Conservation (phyloP, 1,140 invertebrate genomes). For the Nomia melanderi region DNA sequence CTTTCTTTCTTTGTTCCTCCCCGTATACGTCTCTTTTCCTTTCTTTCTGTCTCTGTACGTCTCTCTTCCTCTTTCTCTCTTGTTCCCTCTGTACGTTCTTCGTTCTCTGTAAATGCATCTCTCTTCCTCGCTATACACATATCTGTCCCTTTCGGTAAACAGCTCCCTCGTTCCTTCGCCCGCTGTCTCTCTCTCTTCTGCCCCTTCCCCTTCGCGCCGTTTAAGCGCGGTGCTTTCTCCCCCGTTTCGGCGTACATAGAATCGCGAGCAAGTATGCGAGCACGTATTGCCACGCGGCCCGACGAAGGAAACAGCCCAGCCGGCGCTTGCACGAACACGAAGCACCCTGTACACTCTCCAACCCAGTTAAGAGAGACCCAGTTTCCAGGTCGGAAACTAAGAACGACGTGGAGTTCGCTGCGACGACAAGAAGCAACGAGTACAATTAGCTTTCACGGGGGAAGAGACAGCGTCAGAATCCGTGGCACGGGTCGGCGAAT, state of each 20-base stretch:
- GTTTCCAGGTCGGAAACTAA: conserved; percentile 57
- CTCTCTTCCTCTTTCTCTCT: no score
- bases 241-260: neutral
- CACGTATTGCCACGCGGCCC: conserved; percentile 11
- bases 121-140: no score
- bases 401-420: conserved; percentile 50
- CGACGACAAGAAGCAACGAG: conserved; percentile 61
- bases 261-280: conserved; percentile 12
- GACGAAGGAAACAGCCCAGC: neutral
- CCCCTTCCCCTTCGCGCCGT: no score
- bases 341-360: conserved; percentile 11
- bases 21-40: no score
- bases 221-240: neutral
- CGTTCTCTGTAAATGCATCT: no score
- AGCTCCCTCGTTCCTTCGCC: no score
- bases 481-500: conserved; percentile 1
- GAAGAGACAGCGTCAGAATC: conserved; percentile 44
- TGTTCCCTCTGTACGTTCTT: conserved; percentile 7
- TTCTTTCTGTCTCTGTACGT: conserved; percentile 10
- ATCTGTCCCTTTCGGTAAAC: no score
- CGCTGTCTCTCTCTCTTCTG: conserved; percentile 19
- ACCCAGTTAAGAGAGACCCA: conserved; percentile 52
- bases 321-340: neutral
- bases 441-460: conserved; percentile 60
- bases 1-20: no score